These are phyloP conservation scores for Parelbella ahira DNA, from an alignment of 2,888 invertebrate species.

Conservation along the genomic window DNA sequence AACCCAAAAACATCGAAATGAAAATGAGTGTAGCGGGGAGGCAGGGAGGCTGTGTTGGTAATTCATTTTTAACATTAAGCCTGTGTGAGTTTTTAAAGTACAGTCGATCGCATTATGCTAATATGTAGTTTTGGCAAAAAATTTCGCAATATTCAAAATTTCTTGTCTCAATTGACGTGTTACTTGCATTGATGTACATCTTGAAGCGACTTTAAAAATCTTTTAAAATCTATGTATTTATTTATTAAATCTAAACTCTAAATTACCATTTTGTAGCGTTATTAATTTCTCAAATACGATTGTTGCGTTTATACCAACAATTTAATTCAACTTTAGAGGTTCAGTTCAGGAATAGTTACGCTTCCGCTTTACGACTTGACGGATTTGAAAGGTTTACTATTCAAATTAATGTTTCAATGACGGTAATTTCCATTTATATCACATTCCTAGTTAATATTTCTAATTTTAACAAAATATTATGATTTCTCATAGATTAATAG, in stretches of 20 bases:
- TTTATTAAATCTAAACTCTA: no score
- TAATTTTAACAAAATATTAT: no score
- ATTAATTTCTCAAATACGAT: not conserved
- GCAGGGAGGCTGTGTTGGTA: constrained; percentile 72
- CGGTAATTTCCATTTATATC: constrained; percentile 5
- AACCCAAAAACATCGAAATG: constrained; percentile 82
- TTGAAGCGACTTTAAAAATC: no score
- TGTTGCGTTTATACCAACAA: constrained; percentile 19
- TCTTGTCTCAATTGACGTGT: no score
- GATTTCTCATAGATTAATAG: no score
- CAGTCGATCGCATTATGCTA: constrained; percentile 49
- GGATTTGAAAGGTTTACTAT: constrained; percentile 9
- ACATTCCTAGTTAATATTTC: no score
- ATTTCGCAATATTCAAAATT: no score
- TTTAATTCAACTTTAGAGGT: constrained; percentile 21
- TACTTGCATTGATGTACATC: no score
- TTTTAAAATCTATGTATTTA: no score
- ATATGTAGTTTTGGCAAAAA: constrained; percentile 31
- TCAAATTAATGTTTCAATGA: constrained; percentile 10
- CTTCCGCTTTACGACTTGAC: constrained; percentile 17
- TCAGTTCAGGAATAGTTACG: constrained; percentile 21
- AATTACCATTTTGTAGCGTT: not conserved
- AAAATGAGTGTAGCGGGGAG: constrained; percentile 78
- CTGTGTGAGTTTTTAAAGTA: constrained; percentile 80
- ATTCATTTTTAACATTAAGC: constrained; percentile 80